Evolutionary conservation across 1,140 invertebrate genomes (phyloP).

Genomic region (Dermatophagoides farinae): DNA sequence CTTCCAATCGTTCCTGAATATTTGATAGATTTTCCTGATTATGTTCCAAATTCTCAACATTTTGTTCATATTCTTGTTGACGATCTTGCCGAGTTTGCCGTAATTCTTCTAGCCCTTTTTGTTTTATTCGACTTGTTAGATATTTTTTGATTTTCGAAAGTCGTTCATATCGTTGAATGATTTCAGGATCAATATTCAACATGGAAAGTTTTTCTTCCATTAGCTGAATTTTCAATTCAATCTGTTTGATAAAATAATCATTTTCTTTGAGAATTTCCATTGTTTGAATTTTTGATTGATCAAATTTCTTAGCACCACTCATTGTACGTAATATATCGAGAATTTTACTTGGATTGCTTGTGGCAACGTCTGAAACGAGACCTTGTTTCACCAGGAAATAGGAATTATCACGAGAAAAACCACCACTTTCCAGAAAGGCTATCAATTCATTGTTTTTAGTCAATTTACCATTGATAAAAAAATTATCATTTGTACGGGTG

Average conservation of each 20-base stretch:
- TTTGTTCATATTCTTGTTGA: too few relatives aligned
- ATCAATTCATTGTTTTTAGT: conserved; percentile 90
- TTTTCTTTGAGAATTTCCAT: not conserved
- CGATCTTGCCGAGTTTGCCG: too few relatives aligned
- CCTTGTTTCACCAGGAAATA: conserved; percentile 99
- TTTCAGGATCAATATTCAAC: conserved; percentile 93
- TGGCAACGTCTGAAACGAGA: conserved; percentile 18
- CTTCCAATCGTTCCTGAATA: too few relatives aligned
- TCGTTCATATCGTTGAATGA: conserved; percentile 77
- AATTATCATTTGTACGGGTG: conserved; percentile 96
- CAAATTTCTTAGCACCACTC: not conserved
- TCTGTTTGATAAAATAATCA: not conserved
- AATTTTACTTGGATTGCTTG: conserved; percentile 40
- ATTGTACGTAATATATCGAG: conserved; percentile 70
- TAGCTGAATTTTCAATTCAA: not conserved
- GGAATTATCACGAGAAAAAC: conserved; percentile 96
- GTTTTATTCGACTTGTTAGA: conserved; percentile 36
- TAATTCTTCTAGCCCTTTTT: too few relatives aligned
- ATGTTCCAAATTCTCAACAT: too few relatives aligned
- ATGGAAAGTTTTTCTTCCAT: not conserved
- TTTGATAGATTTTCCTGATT: too few relatives aligned
- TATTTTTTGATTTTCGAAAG: conserved; percentile 29
- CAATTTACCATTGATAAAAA: conserved; percentile 94
- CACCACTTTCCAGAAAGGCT: conserved; percentile 91
- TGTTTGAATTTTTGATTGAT: not conserved